phyloP scores from a whole-genome alignment of 2,797 vertebrate species.

The Oreochromis grahami region DNA sequence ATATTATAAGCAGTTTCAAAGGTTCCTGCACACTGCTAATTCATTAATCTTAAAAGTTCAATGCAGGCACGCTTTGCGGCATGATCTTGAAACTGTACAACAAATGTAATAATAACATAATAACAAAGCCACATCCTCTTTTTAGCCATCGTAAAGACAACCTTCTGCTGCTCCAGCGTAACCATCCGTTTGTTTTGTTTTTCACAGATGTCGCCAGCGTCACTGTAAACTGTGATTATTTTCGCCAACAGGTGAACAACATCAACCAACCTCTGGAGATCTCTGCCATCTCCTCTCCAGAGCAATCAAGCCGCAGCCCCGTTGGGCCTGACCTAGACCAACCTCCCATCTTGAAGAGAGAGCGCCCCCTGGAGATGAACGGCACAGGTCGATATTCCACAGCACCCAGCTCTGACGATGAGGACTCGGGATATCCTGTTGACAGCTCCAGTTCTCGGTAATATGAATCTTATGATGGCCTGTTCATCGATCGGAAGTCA shows the following conservation, averaged over 20 bases:
- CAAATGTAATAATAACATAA: background rate
- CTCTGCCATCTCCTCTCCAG: constrained; percentile 97
- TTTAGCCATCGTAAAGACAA: background rate
- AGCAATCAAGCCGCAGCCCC: constrained; percentile 90
- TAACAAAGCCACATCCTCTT: background rate
- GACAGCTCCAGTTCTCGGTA: constrained; percentile 79
- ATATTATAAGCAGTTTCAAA: background rate
- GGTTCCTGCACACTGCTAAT: background rate
- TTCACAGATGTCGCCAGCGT: background rate
- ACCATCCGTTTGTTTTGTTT: background rate
- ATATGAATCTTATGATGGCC: background rate
- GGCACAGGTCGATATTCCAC: constrained; percentile 74
- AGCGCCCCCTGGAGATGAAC: constrained; percentile 85
- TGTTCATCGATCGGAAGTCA: background rate
- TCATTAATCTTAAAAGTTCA: background rate
- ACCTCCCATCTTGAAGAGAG: constrained; percentile 92
- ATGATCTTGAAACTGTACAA: background rate
- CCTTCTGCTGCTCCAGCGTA: background rate
- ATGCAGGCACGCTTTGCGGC: background rate
- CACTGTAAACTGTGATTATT: background rate
- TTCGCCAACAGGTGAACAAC: constrained; percentile 87
- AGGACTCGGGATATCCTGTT: constrained; percentile 73
- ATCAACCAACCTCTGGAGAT: constrained; percentile 99
- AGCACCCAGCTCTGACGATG: constrained; percentile 78
- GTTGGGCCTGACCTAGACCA: constrained; percentile 87